Evolutionary conservation across 2,888 invertebrate species (phyloP), one percentile per base, ranked within the genome.

Genomic region (Drosophila anceps): DNA sequence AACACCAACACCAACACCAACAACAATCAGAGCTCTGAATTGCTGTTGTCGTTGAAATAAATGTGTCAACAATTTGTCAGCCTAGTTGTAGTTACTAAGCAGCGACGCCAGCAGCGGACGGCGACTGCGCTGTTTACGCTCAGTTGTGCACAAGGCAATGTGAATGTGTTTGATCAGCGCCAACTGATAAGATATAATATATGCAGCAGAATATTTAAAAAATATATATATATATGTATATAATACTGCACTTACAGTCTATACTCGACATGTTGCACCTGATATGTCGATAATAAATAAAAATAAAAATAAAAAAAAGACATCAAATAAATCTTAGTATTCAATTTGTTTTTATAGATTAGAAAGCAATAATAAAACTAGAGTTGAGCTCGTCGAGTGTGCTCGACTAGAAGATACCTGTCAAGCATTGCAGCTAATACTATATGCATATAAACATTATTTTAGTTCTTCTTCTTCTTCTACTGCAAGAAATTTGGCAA

Each of bases 31-130:
- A 62, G 60, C 67, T 64, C 37, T 39, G 31, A 81, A 77, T 72
- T 65, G 65, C 35, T 70, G 43, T 18, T 55, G 53, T 65, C 53
- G 63, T 73, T 78, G 33, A 55, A 62, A 58, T 65, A 79, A 75
- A 82, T 84, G 63, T 85, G 85, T 84, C 88, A 84, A 77, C 88
- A 84, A 79, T 84, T 87, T 77, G 83, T 67, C 64, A 50, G 64
- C 53, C 76, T 80, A 85, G 85, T 77, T 63, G 65, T 67, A 80
- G 80, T 65, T 69, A 84, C 78, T 80, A 80, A 64, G 58, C 65
- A 67, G 51, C 73, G 67, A 54, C 76, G 63, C 44, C n/a, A 46
- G 43, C 77, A 46, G 55, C 46, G n/a, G 57, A 65, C 67, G 15
- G 13, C 48, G 37, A 58, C 51, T 37, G 60, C 63, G 64, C 66